Evolutionary conservation across 2,797 vertebrate genomes (phyloP), one percentile per base, ranked within the genome.

Genomic region (Strix occidentalis): DNA sequence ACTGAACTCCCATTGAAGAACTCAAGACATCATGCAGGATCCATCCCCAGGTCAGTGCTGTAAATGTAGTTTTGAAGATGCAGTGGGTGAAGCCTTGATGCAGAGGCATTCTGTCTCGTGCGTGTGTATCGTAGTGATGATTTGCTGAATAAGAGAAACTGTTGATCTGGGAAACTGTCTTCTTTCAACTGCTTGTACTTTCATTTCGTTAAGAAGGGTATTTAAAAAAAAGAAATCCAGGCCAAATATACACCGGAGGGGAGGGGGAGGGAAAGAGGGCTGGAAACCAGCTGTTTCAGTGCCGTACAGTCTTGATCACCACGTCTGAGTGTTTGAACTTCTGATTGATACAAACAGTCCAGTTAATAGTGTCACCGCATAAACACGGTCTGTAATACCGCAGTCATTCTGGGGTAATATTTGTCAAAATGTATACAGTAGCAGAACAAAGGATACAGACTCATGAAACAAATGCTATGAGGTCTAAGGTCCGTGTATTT

Each of bases 281-380:
- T 94, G 75, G 78, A 81, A 92, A 31, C 92, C 93, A 92, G 75
- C 89, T 90, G 75, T 77, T 94, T n/a, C 51, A 24, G 35, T 50
- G 76, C 77, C 33, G 28, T 64, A 25, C 4, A 4, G 15, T 37
- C 81, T 66, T 60, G 64, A 53, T 91, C 1, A 1, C 45, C 39
- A 25, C 26, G 83, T 60, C 74, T 76, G 84, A 78, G 78, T 26
- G 71, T 93, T 94, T 95, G 93, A 93, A 90, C 65, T 88, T 61
- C 16, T 95, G 91, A 93, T 76, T 92, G 94, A 92, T 89, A 95
- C 89, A 87, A 83, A 77, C 75, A 88, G 76, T 91, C 92, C 11
- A 11, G 81, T 86, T 87, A 69, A 37, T 9, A 66, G 79, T 4
- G 1, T 92, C 84, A 87, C 76, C 6, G 0, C 84, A 45, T 84